These are phyloP conservation scores for Poecile atricapillus DNA, from an alignment of 2,113 vertebrate species.

Conservation along the genomic window DNA sequence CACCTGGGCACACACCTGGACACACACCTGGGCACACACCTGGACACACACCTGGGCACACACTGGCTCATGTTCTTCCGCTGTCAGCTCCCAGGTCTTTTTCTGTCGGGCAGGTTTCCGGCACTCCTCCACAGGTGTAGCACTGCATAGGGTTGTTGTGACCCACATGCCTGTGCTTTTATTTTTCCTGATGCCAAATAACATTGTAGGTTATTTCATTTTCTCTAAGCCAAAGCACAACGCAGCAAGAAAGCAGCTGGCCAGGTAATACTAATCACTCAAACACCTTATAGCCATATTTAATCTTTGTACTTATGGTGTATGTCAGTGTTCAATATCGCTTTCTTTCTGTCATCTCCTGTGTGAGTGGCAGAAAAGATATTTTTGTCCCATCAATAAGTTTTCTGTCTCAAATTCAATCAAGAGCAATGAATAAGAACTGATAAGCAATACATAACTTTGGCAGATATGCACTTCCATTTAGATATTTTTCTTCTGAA, in stretches of 20 bases:
- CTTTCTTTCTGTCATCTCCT: not conserved
- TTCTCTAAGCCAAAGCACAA: not conserved
- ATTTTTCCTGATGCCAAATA: not conserved
- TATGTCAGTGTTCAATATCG: not conserved
- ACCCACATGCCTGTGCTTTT: not conserved
- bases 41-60: no score
- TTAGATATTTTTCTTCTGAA: not conserved
- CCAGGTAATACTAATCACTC: not conserved
- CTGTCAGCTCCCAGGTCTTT: not conserved
- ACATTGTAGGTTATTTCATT: not conserved
- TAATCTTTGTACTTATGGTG: not conserved
- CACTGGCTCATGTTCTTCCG: not conserved
- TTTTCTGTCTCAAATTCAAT: constrained; percentile 4
- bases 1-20: no score
- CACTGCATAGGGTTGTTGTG: not conserved
- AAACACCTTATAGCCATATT: not conserved
- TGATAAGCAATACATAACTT: not conserved
- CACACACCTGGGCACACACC: no score
- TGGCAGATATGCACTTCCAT: not conserved
- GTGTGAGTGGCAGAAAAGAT: not conserved
- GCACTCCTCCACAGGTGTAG: not conserved
- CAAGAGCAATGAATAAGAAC: not conserved
- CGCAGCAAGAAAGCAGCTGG: not conserved
- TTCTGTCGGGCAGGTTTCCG: not conserved
- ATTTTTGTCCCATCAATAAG: not conserved